A percentile compares a stretch with the other conserved stretches of the same genome.
These are phyloP conservation scores for Drosophila kohkoa DNA, from an alignment of 1,140 invertebrate species.

Conservation along the genomic window DNA sequence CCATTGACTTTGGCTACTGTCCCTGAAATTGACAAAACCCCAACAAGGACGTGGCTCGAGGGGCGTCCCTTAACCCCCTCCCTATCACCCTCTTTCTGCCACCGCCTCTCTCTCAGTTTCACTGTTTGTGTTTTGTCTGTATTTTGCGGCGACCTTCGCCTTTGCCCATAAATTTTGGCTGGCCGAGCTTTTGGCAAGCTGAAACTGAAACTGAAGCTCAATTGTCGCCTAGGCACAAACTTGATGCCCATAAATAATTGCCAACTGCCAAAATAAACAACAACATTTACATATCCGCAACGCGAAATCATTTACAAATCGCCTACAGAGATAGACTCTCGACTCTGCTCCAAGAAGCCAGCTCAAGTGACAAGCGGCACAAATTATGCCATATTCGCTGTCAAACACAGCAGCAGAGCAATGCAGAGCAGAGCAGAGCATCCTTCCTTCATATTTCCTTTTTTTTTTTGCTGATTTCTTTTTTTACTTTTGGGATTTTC, in stretches of 20 bases:
- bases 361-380: slow-evolving; percentile 3
- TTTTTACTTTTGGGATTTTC: neutral
- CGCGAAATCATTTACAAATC: slow-evolving; percentile 11
- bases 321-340: neutral
- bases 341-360: neutral
- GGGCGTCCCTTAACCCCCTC: neutral
- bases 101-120: neutral
- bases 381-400: slow-evolving; percentile 18
- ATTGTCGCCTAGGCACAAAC: slow-evolving; percentile 34
- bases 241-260: slow-evolving; percentile 51
- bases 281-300: slow-evolving; percentile 53
- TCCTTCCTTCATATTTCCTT: neutral
- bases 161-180: slow-evolving; percentile 65
- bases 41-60: slow-evolving; percentile 14
- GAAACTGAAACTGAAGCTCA: neutral
- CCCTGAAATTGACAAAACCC: slow-evolving; percentile 55
- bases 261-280: slow-evolving; percentile 53
- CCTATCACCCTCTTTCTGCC: neutral
- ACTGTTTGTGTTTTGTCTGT: neutral
- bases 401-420: neutral
- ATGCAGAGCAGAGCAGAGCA: neutral
- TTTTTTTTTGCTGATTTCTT: neutral
- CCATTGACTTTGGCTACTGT: slow-evolving; percentile 47
- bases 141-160: slow-evolving; percentile 61
- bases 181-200: slow-evolving; percentile 34